Conservation (phyloP, 92 coral and sea anemone genomes). For the Actinostola sp. region DNA sequence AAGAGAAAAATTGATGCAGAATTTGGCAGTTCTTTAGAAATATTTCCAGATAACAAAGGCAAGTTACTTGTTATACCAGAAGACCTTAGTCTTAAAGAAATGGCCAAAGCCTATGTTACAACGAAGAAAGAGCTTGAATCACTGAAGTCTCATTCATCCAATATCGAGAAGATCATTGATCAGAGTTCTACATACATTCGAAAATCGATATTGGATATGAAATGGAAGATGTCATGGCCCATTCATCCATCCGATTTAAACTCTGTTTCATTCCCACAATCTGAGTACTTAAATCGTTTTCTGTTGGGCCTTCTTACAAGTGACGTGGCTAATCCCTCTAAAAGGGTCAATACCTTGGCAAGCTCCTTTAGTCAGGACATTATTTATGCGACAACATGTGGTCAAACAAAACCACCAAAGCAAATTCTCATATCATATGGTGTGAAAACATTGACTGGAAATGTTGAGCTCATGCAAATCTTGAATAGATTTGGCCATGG, state of each 20-base stretch:
- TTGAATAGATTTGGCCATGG: slow-evolving; percentile 59
- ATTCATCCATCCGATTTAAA: slow-evolving; percentile 54
- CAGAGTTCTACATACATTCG: slow-evolving; percentile 28
- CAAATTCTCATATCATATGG: slow-evolving; percentile 56
- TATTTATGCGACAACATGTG: slow-evolving; percentile 42
- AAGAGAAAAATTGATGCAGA: slow-evolving; percentile 43
- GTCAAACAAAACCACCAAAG: slow-evolving; percentile 50
- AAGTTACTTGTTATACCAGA: slow-evolving; percentile 47
- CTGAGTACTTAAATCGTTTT: slow-evolving; percentile 38
- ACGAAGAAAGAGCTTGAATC: slow-evolving; percentile 31
- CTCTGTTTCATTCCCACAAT: slow-evolving; percentile 33
- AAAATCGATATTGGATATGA: slow-evolving; percentile 27
- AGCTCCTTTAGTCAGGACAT: slow-evolving; percentile 49
- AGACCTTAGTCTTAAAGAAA: slow-evolving; percentile 19
- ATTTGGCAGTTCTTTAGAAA: slow-evolving; percentile 38
- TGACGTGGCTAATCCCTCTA: slow-evolving; percentile 33
- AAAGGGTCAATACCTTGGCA: slow-evolving; percentile 28
- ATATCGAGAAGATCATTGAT: slow-evolving; percentile 22
- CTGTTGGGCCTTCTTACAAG: slow-evolving; percentile 37
- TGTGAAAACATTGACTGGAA: slow-evolving; percentile 54
- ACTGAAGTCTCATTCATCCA: slow-evolving; percentile 4
- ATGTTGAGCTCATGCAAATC: slow-evolving; percentile 50
- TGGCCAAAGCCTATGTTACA: slow-evolving; percentile 1
- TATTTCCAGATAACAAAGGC: slow-evolving; percentile 55
- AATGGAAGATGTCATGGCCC: slow-evolving; percentile 42